Conservation (phyloP, 2,113 vertebrate species). For the Callopanchax toddi region DNA sequence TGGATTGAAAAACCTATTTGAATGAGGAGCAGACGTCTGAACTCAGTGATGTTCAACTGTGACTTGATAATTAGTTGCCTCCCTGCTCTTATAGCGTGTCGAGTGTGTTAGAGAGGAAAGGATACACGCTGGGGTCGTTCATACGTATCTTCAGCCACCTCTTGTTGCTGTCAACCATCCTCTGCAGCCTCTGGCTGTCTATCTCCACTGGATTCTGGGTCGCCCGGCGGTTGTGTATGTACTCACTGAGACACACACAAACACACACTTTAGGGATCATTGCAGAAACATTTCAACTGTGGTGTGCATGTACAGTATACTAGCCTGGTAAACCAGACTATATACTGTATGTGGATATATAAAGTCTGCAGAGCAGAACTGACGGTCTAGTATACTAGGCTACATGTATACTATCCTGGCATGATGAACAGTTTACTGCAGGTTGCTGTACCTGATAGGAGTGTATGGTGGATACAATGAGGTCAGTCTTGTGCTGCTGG, state of each 20-base stretch:
- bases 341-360: constrained; percentile 51
- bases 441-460: no score
- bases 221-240: constrained; percentile 67
- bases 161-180: constrained; percentile 86
- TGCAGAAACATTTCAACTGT: neutral
- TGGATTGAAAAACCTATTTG: no score
- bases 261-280: neutral
- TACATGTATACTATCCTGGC: no score
- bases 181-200: no score
- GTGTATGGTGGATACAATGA: constrained; percentile 41
- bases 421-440: no score
- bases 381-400: no score
- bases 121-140: constrained; percentile 89
- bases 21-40: no score
- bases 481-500: constrained; percentile 36
- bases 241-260: constrained; percentile 73
- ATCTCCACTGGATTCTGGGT: constrained; percentile 53
- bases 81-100: neutral
- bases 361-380: constrained; percentile 59
- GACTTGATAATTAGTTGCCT: no score
- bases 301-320: neutral
- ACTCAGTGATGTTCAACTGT: no score
- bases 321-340: neutral
- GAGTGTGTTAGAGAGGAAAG: constrained; percentile 64
- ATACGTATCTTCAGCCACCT: constrained; percentile 87